These are phyloP conservation scores for Sericinus montela DNA, from an alignment of 2,888 invertebrate genomes.

Conservation along the genomic window DNA sequence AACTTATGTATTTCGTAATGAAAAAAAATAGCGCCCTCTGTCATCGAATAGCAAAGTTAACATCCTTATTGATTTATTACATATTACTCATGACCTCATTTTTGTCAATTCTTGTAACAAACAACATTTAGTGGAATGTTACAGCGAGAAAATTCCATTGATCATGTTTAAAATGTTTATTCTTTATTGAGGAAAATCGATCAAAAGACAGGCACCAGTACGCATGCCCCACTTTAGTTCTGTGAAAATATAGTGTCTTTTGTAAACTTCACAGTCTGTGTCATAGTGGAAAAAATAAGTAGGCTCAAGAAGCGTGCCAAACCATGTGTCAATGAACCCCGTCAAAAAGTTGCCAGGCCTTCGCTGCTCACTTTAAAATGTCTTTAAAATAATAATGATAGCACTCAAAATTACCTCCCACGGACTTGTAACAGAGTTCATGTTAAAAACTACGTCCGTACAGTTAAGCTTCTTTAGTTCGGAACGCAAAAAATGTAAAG, in stretches of 20 bases:
- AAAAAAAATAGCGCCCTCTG: conserved; percentile 53
- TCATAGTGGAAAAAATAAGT: conserved; percentile 59
- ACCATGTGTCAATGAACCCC: conserved; percentile 70
- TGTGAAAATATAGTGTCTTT: conserved; percentile 59
- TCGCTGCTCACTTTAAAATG: conserved; percentile 31
- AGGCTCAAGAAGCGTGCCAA: conserved; percentile 65
- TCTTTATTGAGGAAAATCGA: conserved; percentile 51
- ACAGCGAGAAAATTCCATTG: conserved; percentile 27
- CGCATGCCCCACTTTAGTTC: conserved; percentile 62
- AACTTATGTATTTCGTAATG: too few relatives aligned
- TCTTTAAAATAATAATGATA: conserved; percentile 33
- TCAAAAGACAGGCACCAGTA: conserved; percentile 42
- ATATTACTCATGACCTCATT: conserved; percentile 51
- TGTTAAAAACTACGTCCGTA: conserved; percentile 50
- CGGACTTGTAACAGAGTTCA: conserved; percentile 41
- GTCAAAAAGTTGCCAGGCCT: conserved; percentile 55
- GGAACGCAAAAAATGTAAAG: conserved; percentile 61
- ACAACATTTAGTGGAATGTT: conserved; percentile 30
- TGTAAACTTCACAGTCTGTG: conserved; percentile 49
- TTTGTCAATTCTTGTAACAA: conserved; percentile 47
- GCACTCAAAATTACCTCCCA: conserved; percentile 43
- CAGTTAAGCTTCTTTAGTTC: conserved; percentile 61
- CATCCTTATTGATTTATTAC: conserved; percentile 36
- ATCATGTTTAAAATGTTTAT: conserved; percentile 32
- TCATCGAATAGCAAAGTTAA: conserved; percentile 51